A percentile compares a stretch with the other conserved stretches of the same genome.
phyloP scores from a whole-genome alignment of 1,140 invertebrate genomes.

The Wasmannia auropunctata region DNA sequence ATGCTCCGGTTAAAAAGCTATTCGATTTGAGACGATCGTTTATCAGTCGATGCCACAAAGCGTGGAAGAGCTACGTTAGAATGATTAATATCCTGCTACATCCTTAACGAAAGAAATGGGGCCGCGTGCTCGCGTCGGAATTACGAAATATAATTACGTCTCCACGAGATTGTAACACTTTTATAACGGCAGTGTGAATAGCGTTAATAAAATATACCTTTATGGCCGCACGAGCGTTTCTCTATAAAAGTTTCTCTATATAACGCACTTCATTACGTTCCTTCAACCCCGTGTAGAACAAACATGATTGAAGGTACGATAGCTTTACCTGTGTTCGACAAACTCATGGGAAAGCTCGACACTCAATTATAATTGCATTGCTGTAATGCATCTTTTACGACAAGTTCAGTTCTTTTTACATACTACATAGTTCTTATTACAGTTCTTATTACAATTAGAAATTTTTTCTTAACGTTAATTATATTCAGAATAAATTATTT shows the following conservation, averaged over 20 bases:
- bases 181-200: slow-evolving; percentile 7
- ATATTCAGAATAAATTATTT: neutral
- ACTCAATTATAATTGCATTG: slow-evolving; percentile 15
- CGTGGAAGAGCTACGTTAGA: neutral
- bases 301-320: slow-evolving; percentile 15
- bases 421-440: too few relatives aligned
- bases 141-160: slow-evolving; percentile 21
- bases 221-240: neutral
- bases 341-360: neutral
- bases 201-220: slow-evolving; percentile 55
- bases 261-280: slow-evolving; percentile 45
- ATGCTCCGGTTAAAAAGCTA: slow-evolving; percentile 22
- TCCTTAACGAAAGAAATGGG: slow-evolving; percentile 12
- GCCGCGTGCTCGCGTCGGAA: neutral
- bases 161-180: slow-evolving; percentile 11
- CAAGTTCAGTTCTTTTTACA: neutral
- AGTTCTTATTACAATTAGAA: neutral
- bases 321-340: neutral
- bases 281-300: slow-evolving; percentile 7
- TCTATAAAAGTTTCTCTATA: too few relatives aligned
- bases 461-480: neutral
- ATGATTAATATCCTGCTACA: slow-evolving; percentile 27
- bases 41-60: neutral
- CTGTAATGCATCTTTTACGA: neutral
- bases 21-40: slow-evolving; percentile 8